phyloP scores from a whole-genome alignment of 2,888 invertebrate species.

The Leucania comma region DNA sequence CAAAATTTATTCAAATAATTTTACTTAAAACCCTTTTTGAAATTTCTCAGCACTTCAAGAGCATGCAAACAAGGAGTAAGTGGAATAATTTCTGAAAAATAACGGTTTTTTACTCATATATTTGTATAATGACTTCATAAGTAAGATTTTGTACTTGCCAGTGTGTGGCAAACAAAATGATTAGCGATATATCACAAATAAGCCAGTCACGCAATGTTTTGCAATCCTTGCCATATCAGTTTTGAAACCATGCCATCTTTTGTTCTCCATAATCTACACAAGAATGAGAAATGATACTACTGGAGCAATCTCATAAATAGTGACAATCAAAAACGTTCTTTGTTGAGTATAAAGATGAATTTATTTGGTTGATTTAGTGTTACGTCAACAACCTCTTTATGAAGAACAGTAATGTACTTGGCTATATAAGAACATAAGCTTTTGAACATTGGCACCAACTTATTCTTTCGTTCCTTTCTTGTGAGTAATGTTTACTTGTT shows the following conservation, averaged over 20 bases:
- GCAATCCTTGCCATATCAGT: conserved; percentile 68
- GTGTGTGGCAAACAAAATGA: conserved; percentile 78
- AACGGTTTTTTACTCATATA: conserved; percentile 48
- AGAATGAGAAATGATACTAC: conserved; percentile 41
- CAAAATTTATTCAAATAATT: conserved; percentile 7
- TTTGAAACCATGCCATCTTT: conserved; percentile 66
- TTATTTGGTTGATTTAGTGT: background rate
- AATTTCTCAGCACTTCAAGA: conserved; percentile 22
- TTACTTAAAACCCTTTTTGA: conserved; percentile 3
- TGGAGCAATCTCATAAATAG: conserved; percentile 18
- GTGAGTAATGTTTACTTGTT: conserved; percentile 44
- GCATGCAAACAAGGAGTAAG: conserved; percentile 52
- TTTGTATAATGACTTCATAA: conserved; percentile 34
- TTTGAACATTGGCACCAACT: background rate
- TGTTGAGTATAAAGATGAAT: background rate
- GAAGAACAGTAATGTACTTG: no score
- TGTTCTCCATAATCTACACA: conserved; percentile 56
- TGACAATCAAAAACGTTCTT: conserved; percentile 2
- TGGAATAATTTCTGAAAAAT: conserved; percentile 17
- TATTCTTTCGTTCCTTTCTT: conserved; percentile 3
- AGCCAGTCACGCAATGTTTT: conserved; percentile 74
- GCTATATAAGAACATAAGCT: background rate
- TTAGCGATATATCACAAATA: conserved; percentile 79
- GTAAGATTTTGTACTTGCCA: conserved; percentile 54
- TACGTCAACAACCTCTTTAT: background rate